A percentile compares a stretch with the other conserved stretches of the same genome.
These are phyloP conservation scores for Rhinella marina DNA, from an alignment of 2,797 vertebrate species.

Conservation along the genomic window DNA sequence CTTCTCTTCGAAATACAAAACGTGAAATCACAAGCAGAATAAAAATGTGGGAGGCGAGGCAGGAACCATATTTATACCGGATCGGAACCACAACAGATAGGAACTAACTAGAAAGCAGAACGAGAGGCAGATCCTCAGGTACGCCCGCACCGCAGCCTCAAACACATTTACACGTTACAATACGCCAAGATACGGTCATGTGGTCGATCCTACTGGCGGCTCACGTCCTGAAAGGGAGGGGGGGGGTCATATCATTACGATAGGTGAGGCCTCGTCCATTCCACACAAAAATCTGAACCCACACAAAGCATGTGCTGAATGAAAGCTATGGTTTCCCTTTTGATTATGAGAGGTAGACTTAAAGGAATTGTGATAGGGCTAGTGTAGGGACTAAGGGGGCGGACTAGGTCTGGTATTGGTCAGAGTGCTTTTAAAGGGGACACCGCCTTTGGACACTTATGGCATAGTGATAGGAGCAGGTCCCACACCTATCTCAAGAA, in stretches of 20 bases:
- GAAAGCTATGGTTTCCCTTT: slow-evolving; percentile 6
- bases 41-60: slow-evolving; percentile 22
- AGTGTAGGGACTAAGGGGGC: no score
- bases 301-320: neutral
- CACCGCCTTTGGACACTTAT: no score
- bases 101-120: neutral
- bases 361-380: neutral
- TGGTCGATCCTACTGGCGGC: neutral
- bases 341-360: slow-evolving; percentile 19
- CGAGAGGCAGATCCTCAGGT: neutral
- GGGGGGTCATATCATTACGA: neutral
- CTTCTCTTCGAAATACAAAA: slow-evolving; percentile 47
- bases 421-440: neutral
- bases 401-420: neutral
- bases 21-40: slow-evolving; percentile 53
- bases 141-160: neutral
- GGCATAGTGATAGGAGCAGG: no score
- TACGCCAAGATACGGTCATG: neutral
- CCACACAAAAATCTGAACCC: neutral
- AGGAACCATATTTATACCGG: neutral
- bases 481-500: no score
- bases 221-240: neutral
- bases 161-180: neutral
- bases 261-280: neutral
- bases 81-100: slow-evolving; percentile 2